Conservation (phyloP, 2,888 invertebrate genomes). For the Petrolisthes cinctipes region DNA sequence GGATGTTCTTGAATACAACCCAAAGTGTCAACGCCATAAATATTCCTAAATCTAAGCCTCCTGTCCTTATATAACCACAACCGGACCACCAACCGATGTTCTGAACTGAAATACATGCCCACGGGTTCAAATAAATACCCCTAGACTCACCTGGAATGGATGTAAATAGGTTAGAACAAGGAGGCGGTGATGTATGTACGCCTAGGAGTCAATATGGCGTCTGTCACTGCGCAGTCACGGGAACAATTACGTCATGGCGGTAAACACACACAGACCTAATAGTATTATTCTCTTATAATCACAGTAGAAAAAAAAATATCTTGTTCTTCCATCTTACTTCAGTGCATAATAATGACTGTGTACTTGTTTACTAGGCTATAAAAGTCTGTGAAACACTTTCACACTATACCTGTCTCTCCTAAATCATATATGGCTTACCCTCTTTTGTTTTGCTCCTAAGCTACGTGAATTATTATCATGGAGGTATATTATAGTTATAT, state of each 20-base stretch:
- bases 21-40: conserved; percentile 11
- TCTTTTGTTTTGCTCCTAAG: no score
- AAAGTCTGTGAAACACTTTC: no score
- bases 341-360: no score
- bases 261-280: conserved; percentile 14
- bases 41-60: not conserved
- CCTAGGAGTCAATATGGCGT: conserved; percentile 54
- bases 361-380: no score
- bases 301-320: no score
- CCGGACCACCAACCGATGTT: not conserved
- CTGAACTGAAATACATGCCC: not conserved
- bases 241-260: conserved; percentile 32
- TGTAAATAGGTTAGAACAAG: not conserved
- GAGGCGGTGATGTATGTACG: conserved; percentile 1
- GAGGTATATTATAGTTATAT: no score
- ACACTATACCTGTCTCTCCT: no score
- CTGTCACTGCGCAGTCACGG: conserved; percentile 56
- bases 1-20: no score
- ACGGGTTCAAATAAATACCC: not conserved
- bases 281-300: not conserved
- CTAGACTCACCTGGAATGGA: conserved; percentile 28
- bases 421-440: no score
- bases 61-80: not conserved
- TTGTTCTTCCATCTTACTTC: no score
- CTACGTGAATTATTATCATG: no score